A percentile compares a stretch with the other conserved stretches of the same genome.
These are phyloP conservation scores for Oncopodura yosiiana DNA, from an alignment of 1,140 invertebrate species.

Conservation along the genomic window DNA sequence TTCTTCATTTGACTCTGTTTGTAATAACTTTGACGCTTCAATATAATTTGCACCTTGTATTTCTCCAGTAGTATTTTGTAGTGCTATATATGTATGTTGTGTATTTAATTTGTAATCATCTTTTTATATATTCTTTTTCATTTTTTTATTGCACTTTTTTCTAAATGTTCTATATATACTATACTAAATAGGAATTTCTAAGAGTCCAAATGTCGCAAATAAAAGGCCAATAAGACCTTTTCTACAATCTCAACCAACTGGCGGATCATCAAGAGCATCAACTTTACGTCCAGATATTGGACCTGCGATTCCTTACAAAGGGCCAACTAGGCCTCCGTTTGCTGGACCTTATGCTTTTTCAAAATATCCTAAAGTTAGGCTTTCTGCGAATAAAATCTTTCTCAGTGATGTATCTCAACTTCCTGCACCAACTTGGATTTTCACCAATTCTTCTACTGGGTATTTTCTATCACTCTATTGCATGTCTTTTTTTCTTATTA, in stretches of 20 bases:
- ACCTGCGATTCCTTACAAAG: slow-evolving; percentile 38
- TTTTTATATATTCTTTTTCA: not conserved
- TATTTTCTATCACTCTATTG: slow-evolving; percentile 40
- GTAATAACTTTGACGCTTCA: no score
- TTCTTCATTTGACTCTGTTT: not conserved
- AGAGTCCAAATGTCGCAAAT: slow-evolving; percentile 17
- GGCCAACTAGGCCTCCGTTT: slow-evolving; percentile 53
- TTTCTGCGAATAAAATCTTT: slow-evolving; percentile 61
- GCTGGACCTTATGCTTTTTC: slow-evolving; percentile 85
- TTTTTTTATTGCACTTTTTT: not conserved
- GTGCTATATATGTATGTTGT: not conserved
- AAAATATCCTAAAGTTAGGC: slow-evolving; percentile 64
- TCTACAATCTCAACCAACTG: slow-evolving; percentile 6
- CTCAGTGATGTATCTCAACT: slow-evolving; percentile 46
- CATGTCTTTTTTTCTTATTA: slow-evolving; percentile 19
- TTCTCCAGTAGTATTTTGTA: no score
- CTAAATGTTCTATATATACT: no score
- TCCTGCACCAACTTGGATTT: slow-evolving; percentile 70
- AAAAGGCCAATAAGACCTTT: slow-evolving; percentile 25
- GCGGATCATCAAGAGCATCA: slow-evolving; percentile 5
- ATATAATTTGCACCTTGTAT: no score
- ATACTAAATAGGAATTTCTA: slow-evolving; percentile 5
- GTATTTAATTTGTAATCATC: not conserved
- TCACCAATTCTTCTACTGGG: slow-evolving; percentile 68
- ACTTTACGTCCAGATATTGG: slow-evolving; percentile 45